Evolutionary conservation across 2,888 invertebrate species (phyloP).

Genomic region (Euspilapteryx auroguttella): DNA sequence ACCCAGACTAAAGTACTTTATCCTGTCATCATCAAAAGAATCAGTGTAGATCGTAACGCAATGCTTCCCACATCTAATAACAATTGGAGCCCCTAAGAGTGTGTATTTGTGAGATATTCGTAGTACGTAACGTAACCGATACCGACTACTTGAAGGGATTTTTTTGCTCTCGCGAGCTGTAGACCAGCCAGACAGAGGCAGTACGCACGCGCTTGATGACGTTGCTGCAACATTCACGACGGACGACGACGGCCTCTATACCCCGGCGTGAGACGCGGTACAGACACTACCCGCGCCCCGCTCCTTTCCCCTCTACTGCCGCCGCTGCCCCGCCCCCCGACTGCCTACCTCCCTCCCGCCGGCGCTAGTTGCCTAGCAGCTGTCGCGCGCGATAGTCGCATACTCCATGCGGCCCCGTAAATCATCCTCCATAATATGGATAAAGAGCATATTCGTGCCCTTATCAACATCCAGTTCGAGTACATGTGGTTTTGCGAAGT

Average conservation of each 20-base stretch:
- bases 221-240: constrained; percentile 47
- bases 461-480: constrained; percentile 48
- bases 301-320: constrained; percentile 12
- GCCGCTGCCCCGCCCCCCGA: constrained; percentile 11
- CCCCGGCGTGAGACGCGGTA: constrained; percentile 25
- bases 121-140: too few species aligned
- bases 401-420: constrained; percentile 44
- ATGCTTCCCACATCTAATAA: too few species aligned
- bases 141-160: constrained; percentile 11
- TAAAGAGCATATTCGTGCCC: constrained; percentile 52
- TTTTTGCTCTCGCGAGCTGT: constrained; percentile 16
- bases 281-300: constrained; percentile 25
- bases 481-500: constrained; percentile 57
- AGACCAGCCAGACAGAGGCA: constrained; percentile 15
- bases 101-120: too few species aligned
- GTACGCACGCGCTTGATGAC: constrained; percentile 45
- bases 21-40: too few species aligned
- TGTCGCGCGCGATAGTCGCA: constrained; percentile 54
- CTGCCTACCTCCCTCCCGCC: constrained; percentile 15
- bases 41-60: too few species aligned
- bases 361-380: constrained; percentile 50
- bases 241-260: constrained; percentile 19
- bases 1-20: too few species aligned
- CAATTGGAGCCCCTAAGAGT: too few species aligned
- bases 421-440: constrained; percentile 48